Conservation (phyloP, 2,113 vertebrate species). For the Urocitellus parryii region DNA sequence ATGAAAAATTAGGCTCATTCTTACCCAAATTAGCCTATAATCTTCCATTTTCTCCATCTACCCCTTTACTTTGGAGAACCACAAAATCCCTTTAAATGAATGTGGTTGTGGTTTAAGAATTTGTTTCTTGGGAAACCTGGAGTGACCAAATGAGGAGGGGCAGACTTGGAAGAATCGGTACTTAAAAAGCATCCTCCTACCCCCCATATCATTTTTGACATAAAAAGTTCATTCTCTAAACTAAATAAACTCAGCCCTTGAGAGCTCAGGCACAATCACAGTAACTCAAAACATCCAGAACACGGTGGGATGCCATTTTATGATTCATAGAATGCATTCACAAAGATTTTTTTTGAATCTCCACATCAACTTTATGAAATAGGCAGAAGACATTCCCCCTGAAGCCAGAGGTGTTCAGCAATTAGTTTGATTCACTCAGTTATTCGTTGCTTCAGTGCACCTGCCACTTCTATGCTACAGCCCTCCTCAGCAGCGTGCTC, state of each 20-base stretch:
- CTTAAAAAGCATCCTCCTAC: neutral
- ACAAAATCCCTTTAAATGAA: neutral
- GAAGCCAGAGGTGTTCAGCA: neutral
- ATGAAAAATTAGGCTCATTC: slow-evolving; percentile 31
- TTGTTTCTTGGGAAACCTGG: neutral
- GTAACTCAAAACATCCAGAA: slow-evolving; percentile 9
- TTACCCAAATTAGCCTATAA: neutral
- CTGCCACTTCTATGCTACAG: accelerated
- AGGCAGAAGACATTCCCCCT: neutral
- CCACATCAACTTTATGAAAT: neutral
- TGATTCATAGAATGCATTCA: slow-evolving; percentile 33
- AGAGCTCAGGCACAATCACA: neutral
- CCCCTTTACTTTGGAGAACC: neutral
- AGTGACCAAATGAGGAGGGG: neutral
- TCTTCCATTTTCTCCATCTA: neutral
- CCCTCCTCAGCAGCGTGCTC: neutral
- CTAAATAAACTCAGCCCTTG: neutral
- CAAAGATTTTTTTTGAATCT: neutral
- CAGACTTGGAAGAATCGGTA: neutral
- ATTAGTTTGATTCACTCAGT: neutral
- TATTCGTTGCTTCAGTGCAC: neutral
- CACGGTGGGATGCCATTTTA: neutral
- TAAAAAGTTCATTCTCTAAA: neutral
- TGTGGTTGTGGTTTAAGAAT: neutral
- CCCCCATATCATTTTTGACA: neutral